These are phyloP conservation scores for Podilymbus podiceps DNA, from an alignment of 2,113 vertebrate genomes.

Conservation along the genomic window DNA sequence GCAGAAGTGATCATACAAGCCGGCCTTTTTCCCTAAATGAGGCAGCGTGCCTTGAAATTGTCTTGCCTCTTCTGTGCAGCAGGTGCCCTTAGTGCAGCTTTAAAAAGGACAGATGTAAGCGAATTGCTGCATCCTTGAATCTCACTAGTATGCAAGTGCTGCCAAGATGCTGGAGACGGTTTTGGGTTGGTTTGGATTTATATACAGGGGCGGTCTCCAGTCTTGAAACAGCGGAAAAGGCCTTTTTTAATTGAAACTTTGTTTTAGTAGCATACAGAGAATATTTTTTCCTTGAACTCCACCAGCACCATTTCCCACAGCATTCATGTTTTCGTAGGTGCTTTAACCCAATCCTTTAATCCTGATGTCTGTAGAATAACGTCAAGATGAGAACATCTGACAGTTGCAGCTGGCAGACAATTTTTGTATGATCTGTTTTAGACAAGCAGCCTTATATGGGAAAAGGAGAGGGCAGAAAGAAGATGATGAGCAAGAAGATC, in stretches of 20 bases:
- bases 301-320: not conserved
- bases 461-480: slow-evolving; percentile 91
- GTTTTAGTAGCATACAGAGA: not conserved
- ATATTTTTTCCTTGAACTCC: not conserved
- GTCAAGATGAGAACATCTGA: not conserved
- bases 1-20: accelerated
- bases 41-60: not conserved
- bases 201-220: not conserved
- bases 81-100: not conserved
- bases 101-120: not conserved
- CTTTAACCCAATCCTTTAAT: not conserved
- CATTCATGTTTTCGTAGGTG: not conserved
- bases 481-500: slow-evolving; percentile 94
- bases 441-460: slow-evolving; percentile 86
- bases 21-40: not conserved
- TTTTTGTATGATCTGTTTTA: slow-evolving; percentile 54
- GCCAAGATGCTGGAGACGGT: not conserved
- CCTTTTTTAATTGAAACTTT: not conserved
- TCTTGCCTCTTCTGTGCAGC: not conserved
- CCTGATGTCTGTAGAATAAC: accelerated
- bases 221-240: not conserved
- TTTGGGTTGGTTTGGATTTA: not conserved
- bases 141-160: not conserved
- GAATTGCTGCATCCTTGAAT: not conserved
- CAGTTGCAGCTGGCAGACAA: not conserved